phyloP scores from a whole-genome alignment of 2,888 invertebrate species.

The Willowsia nigromaculata region DNA sequence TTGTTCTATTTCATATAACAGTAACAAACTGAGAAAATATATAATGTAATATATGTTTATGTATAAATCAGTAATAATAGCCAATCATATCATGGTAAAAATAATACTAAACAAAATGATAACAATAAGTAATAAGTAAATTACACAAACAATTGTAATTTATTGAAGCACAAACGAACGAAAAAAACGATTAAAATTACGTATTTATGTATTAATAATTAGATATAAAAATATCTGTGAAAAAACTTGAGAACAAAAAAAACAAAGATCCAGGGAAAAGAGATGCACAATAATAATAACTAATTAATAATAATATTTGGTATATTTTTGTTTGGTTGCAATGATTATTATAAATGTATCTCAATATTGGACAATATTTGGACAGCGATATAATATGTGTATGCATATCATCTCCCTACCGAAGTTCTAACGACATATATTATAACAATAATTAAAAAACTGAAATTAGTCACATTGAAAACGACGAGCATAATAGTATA shows the following conservation, averaged over 20 bases:
- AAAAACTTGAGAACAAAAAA: conserved; percentile 69
- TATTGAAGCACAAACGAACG: conserved; percentile 54
- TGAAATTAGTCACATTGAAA: conserved; percentile 47
- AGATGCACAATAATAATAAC: conserved; percentile 69
- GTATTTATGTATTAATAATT: conserved; percentile 34
- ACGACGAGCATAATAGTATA: conserved; percentile 54
- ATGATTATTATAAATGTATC: conserved; percentile 19
- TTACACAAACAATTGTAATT: conserved; percentile 21
- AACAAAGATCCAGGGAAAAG: conserved; percentile 68
- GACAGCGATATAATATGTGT: conserved; percentile 16
- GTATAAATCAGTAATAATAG: conserved; percentile 47
- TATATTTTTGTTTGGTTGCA: conserved; percentile 62
- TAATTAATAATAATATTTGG: conserved; percentile 62
- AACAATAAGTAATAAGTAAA: conserved; percentile 31
- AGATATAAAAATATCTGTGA: conserved; percentile 70
- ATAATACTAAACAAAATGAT: conserved; percentile 53
- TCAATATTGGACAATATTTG: conserved; percentile 37
- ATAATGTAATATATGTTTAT: conserved; percentile 33
- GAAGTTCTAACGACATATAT: conserved; percentile 17
- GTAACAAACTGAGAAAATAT: conserved; percentile 61
- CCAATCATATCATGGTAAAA: conserved; percentile 54
- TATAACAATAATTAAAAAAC: conserved; percentile 19
- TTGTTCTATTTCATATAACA: conserved; percentile 38
- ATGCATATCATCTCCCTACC: conserved; percentile 16
- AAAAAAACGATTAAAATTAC: conserved; percentile 50